phyloP scores from a whole-genome alignment of 2,113 vertebrate species.

The Burhinus bistriatus region DNA sequence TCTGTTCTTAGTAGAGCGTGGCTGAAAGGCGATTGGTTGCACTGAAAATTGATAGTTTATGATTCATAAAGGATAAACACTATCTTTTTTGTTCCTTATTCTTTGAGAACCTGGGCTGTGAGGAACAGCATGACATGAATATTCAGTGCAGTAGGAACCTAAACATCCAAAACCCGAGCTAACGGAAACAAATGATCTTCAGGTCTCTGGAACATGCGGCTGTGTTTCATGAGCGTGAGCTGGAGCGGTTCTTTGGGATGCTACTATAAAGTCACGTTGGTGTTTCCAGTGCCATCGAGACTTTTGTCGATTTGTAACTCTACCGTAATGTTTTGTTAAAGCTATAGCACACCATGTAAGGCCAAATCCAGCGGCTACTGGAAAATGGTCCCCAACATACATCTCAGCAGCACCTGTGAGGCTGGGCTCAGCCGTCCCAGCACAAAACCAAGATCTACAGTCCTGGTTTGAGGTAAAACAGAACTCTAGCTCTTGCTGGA shows the following conservation, averaged over 20 bases:
- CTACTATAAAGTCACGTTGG: neutral
- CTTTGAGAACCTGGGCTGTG: neutral
- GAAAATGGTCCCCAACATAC: neutral
- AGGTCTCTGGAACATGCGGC: neutral
- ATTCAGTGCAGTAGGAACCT: neutral
- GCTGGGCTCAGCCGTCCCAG: neutral
- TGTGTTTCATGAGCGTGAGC: neutral
- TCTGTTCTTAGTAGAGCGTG: constrained; percentile 9
- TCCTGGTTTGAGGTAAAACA: too few species aligned
- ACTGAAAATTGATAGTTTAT: neutral
- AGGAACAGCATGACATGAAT: neutral
- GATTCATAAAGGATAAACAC: neutral
- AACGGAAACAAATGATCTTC: neutral
- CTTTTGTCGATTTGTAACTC: neutral
- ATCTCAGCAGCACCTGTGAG: neutral
- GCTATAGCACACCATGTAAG: neutral
- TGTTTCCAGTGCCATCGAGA: neutral
- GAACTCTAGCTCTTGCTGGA: neutral
- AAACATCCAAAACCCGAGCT: neutral
- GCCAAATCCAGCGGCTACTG: neutral
- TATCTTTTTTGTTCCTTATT: constrained; percentile 1
- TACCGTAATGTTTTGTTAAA: neutral
- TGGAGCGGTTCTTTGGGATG: neutral
- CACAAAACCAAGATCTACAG: neutral
- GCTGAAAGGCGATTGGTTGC: neutral